Percentiles rank a stretch among this genome's conserved stretches.
Evolutionary conservation across 1,140 invertebrate species (phyloP).

Genomic region (Myzus persicae): DNA sequence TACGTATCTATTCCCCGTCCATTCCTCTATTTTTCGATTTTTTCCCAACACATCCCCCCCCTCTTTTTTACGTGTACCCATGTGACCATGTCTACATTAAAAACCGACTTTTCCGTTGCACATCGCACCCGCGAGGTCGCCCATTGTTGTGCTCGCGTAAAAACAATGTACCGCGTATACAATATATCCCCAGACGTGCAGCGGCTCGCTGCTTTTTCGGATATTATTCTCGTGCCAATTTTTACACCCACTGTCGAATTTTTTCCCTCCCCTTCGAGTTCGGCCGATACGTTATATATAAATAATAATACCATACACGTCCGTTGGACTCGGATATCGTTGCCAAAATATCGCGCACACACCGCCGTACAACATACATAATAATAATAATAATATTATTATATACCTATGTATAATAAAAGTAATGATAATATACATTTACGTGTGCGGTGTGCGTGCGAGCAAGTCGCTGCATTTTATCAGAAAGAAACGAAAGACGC

Average conservation of each 20-base stretch:
- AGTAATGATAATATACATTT: too few species aligned
- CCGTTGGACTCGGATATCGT: neutral
- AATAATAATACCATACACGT: neutral
- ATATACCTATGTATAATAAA: neutral
- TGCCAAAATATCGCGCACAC: slow-evolving; percentile 15
- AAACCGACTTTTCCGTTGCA: neutral
- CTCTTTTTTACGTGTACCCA: neutral
- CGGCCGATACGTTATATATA: neutral
- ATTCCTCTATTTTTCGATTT: neutral
- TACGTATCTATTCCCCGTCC: too few species aligned
- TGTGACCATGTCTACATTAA: neutral
- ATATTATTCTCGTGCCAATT: slow-evolving; percentile 32
- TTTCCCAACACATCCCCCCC: slow-evolving; percentile 10
- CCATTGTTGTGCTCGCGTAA: neutral
- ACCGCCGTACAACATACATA: too few species aligned
- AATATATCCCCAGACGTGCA: too few species aligned
- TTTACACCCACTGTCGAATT: slow-evolving; percentile 48
- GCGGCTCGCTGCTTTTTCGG: neutral
- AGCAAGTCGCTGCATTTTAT: neutral
- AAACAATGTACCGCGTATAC: neutral
- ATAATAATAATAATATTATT: too few species aligned
- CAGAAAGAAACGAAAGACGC: neutral
- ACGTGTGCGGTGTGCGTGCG: neutral
- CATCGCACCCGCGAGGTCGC: neutral
- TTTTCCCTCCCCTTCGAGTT: too few species aligned